Conservation (phyloP, 2,888 invertebrate genomes). For the Pyrgus malvae region DNA sequence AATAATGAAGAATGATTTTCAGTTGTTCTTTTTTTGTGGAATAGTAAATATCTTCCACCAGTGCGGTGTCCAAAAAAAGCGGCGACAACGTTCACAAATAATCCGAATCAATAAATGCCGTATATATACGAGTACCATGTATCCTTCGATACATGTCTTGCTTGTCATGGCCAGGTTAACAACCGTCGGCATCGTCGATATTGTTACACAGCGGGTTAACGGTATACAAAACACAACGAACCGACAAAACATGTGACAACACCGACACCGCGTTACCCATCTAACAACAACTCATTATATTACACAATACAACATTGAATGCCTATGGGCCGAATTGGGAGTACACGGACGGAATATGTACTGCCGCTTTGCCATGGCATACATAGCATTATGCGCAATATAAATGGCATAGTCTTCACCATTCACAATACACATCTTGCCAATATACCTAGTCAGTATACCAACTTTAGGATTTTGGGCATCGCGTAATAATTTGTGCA, state of each 20-base stretch:
- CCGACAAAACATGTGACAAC: slow-evolving; percentile 31
- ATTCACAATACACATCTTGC: not conserved
- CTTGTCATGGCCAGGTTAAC: not conserved
- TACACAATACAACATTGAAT: slow-evolving; percentile 68
- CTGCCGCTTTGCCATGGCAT: slow-evolving; percentile 46
- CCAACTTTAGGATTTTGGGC: no score
- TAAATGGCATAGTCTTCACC: not conserved
- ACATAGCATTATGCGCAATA: slow-evolving; percentile 9
- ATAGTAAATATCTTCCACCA: no score
- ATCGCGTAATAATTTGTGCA: no score
- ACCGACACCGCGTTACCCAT: slow-evolving; percentile 25
- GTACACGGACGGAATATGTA: slow-evolving; percentile 56
- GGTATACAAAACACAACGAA: slow-evolving; percentile 15
- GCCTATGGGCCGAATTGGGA: slow-evolving; percentile 54
- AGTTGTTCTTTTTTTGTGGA: no score
- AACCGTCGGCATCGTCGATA: slow-evolving; percentile 6
- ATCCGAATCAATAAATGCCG: no score
- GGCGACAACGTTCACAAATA: no score
- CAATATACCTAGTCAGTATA: no score
- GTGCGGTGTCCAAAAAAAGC: no score
- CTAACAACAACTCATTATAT: slow-evolving; percentile 47
- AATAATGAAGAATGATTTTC: no score
- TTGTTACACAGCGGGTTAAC: slow-evolving; percentile 6
- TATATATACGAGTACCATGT: no score
- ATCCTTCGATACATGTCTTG: no score